Conservation (phyloP, 2,113 vertebrate genomes). For the Nycticebus coucang region DNA sequence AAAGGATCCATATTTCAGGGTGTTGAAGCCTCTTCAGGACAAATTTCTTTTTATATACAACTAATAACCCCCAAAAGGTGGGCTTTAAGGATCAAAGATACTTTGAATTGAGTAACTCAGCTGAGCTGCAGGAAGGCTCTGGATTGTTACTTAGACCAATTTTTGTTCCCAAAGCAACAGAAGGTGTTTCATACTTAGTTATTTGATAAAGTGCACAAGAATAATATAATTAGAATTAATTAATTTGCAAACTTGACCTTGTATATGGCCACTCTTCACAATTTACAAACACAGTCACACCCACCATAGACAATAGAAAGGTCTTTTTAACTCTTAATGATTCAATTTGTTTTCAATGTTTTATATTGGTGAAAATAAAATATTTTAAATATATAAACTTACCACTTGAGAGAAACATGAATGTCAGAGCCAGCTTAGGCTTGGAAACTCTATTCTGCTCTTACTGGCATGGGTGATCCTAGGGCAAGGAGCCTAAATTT, state of each 20-base stretch:
- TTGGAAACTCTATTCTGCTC: not conserved
- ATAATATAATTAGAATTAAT: conserved; percentile 25
- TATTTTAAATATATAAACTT: not conserved
- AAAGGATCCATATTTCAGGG: not conserved
- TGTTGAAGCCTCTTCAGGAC: not conserved
- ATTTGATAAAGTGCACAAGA: not conserved
- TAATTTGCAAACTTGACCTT: not conserved
- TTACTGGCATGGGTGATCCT: not conserved
- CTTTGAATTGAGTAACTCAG: not conserved
- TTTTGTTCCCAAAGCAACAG: not conserved
- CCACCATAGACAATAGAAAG: not conserved
- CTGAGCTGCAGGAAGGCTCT: not conserved
- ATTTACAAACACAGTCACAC: not conserved
- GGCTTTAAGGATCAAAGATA: not conserved
- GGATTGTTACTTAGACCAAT: not conserved
- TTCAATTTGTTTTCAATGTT: conserved; percentile 12
- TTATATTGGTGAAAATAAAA: not conserved
- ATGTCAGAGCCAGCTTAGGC: not conserved
- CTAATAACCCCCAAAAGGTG: not conserved
- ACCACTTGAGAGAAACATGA: not conserved
- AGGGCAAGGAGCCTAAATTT: not conserved
- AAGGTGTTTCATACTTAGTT: not conserved
- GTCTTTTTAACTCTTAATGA: not conserved
- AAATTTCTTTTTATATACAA: conserved; percentile 21
- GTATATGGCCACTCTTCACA: not conserved